phyloP scores from a whole-genome alignment of 1,140 invertebrate species.

The Eueides isabella region DNA sequence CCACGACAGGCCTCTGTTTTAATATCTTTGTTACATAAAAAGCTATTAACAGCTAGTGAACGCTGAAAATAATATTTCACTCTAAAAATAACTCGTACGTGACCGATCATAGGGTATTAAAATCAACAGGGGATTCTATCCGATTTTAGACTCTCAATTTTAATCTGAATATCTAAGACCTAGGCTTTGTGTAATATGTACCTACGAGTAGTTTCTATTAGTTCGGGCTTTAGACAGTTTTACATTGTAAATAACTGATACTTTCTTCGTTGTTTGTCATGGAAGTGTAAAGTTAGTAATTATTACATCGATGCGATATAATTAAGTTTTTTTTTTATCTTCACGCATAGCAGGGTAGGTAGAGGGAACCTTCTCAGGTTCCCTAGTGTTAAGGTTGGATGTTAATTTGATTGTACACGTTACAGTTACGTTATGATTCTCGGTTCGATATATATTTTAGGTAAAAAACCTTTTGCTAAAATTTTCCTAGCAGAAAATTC shows the following conservation, averaged over 20 bases:
- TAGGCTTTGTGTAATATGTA: neutral
- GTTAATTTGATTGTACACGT: too few species aligned
- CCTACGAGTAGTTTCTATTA: constrained; percentile 12
- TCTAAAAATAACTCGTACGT: constrained; percentile 20
- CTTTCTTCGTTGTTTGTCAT: neutral
- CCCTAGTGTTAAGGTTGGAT: too few species aligned
- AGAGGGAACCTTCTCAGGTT: too few species aligned
- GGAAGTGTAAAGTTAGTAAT: neutral
- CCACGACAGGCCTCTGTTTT: too few species aligned
- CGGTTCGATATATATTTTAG: too few species aligned
- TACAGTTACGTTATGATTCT: too few species aligned
- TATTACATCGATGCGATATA: too few species aligned
- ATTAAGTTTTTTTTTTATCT: too few species aligned
- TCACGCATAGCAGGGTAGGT: too few species aligned
- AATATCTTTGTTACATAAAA: neutral
- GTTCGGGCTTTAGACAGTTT: neutral
- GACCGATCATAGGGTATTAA: constrained; percentile 1
- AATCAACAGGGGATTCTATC: neutral
- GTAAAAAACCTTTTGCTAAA: too few species aligned
- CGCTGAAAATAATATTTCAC: neutral
- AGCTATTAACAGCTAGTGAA: neutral
- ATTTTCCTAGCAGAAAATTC: too few species aligned
- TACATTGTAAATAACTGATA: neutral
- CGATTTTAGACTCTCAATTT: neutral
- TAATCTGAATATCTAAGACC: neutral